Conservation (phyloP, 2,888 invertebrate genomes). For the Melinopterus prodromus region DNA sequence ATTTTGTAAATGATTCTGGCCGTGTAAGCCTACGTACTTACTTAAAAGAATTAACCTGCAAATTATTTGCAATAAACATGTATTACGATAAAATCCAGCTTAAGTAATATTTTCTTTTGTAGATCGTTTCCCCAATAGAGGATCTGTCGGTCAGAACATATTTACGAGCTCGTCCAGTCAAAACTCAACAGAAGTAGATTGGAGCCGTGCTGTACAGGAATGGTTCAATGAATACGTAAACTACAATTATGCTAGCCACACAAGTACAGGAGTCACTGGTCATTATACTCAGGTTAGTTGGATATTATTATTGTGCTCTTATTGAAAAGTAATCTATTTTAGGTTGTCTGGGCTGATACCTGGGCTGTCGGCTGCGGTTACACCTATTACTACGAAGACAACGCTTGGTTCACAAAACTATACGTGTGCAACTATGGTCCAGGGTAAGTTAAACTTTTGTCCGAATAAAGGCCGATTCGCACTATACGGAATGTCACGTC, state of each 20-base stretch:
- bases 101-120: slow-evolving; percentile 13
- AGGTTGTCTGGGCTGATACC: slow-evolving; percentile 16
- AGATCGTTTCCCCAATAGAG: slow-evolving; percentile 35
- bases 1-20: too few relatives aligned
- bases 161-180: slow-evolving; percentile 36
- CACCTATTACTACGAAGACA: not conserved
- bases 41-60: too few relatives aligned
- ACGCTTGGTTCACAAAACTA: not conserved
- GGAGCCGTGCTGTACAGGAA: slow-evolving; percentile 40
- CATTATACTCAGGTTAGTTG: slow-evolving; percentile 46
- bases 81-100: too few relatives aligned
- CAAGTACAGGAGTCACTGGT: slow-evolving; percentile 38
- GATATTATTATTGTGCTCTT: slow-evolving; percentile 15
- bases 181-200: slow-evolving; percentile 34
- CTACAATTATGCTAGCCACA: slow-evolving; percentile 40
- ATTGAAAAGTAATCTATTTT: not conserved
- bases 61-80: too few relatives aligned
- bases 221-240: slow-evolving; percentile 47
- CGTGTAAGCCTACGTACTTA: too few relatives aligned
- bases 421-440: slow-evolving; percentile 22
- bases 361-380: not conserved
- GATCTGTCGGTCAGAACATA: slow-evolving; percentile 46
- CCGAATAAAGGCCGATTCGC: too few relatives aligned
- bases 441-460: slow-evolving; percentile 5
- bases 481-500: too few relatives aligned